phyloP scores from a whole-genome alignment of 2,888 invertebrate genomes.

The Epirrita christyi region DNA sequence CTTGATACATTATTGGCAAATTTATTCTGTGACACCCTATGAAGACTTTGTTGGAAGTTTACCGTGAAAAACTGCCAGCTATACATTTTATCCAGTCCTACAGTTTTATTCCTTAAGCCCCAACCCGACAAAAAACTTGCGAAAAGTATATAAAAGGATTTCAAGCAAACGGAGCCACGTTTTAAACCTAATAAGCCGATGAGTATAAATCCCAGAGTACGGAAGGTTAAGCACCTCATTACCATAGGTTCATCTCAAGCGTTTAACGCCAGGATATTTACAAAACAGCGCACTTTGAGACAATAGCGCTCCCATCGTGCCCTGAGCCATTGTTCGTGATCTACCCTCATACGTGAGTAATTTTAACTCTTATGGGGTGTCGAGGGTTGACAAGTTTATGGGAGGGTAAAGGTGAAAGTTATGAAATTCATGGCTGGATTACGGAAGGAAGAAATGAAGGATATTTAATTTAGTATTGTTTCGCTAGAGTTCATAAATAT shows the following conservation, averaged over 20 bases:
- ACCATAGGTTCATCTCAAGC: slow-evolving; percentile 36
- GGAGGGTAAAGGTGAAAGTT: slow-evolving; percentile 28
- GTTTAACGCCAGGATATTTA: slow-evolving; percentile 39
- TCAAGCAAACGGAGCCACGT: not conserved
- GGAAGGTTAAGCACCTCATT: slow-evolving; percentile 38
- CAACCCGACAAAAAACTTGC: too few relatives aligned
- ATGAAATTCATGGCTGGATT: slow-evolving; percentile 31
- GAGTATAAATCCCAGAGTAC: slow-evolving; percentile 21
- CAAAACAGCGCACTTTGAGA: slow-evolving; percentile 37
- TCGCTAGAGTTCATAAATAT: slow-evolving; percentile 9
- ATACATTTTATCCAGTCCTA: too few relatives aligned
- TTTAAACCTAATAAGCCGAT: slow-evolving; percentile 18
- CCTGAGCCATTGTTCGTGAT: slow-evolving; percentile 25
- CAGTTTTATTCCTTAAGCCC: too few relatives aligned
- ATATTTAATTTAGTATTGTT: slow-evolving; percentile 20
- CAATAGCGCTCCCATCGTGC: slow-evolving; percentile 34
- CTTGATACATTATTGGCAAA: too few relatives aligned
- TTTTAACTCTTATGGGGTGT: slow-evolving; percentile 31
- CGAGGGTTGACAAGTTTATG: slow-evolving; percentile 32
- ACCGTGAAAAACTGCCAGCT: too few relatives aligned
- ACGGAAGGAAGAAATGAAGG: slow-evolving; percentile 20
- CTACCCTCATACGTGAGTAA: slow-evolving; percentile 32
- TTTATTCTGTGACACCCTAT: too few relatives aligned
- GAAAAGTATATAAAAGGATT: too few relatives aligned
- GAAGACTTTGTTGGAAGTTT: too few relatives aligned